Evolutionary conservation across 2,888 invertebrate genomes (phyloP), one percentile per base, ranked within the genome.

Genomic region (Augiades crinisus): DNA sequence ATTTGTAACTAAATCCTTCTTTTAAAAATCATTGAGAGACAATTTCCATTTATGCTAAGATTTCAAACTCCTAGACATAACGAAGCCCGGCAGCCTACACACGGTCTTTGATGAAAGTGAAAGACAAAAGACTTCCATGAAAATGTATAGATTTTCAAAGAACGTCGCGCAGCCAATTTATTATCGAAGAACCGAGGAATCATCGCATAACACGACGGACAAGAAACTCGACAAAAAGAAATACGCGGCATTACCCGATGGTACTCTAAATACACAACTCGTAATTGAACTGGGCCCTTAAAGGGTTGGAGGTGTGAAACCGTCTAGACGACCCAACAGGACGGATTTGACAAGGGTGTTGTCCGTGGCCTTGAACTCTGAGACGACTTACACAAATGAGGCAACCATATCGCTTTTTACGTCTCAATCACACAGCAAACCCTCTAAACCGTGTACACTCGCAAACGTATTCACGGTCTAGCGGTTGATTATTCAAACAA

Each of bases 301-400:
- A 78, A 83, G 79, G 84, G 84, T 83, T 81, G 74, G 69, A 86
- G 84, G 86, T 86, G 86, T 77, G 81, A 81, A 78, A 66, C 72
- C 79, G 88, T 88, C 88, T 88, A 88, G 88, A 88, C 88, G 83
- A 78, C 75, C 84, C 81, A 75, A 80, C 77, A 80, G 79, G 81
- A 80, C 79, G 78, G 73, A 74, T 77, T 78, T 86, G 86, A 84
- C 85, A 82, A 85, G 85, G 86, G 85, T 84, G 78, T 78, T 76
- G 77, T 73, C 70, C 76, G 66, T 77, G 82, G 72, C 88, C 88
- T 87, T 89, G 88, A 88, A 85, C 88, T 84, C 78, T 74, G 70
- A 64, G 77, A 78, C 73, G 74, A 75, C 81, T 84, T 82, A 82
- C 85, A 84, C 85, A 83, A 86, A 86, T 82, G 81, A 83, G 74